Conservation (phyloP, 2,113 vertebrate genomes). For the Tupaia tana region DNA sequence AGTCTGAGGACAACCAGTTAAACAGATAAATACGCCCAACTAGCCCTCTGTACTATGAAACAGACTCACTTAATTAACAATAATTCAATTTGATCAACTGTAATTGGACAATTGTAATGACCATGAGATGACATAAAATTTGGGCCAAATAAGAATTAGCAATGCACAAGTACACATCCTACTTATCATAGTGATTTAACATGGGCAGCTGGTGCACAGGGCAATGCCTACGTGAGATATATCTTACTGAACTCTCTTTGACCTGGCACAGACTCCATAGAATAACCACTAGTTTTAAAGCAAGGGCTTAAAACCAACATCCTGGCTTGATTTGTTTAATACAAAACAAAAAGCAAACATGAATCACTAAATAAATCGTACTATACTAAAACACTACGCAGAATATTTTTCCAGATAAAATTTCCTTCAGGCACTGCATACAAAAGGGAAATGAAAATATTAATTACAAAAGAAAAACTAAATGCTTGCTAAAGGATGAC, state of each 20-base stretch:
- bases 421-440: conserved; percentile 77
- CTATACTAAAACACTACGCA: conserved; percentile 48
- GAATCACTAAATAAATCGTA: conserved; percentile 75
- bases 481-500: conserved; percentile 57
- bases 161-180: conserved; percentile 71
- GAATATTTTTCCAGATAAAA: conserved; percentile 71
- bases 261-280: conserved; percentile 68
- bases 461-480: conserved; percentile 80
- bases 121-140: conserved; percentile 74
- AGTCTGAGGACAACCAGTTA: neutral
- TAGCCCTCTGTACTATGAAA: conserved; percentile 57
- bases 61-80: conserved; percentile 78
- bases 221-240: conserved; percentile 53
- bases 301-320: conserved; percentile 74
- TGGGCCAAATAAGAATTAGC: conserved; percentile 80
- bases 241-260: conserved; percentile 77
- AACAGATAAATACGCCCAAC: conserved; percentile 58
- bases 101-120: conserved; percentile 81
- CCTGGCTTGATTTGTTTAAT: conserved; percentile 77
- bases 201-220: conserved; percentile 71
- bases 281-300: conserved; percentile 76
- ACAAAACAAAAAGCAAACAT: conserved; percentile 73
- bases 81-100: conserved; percentile 82
- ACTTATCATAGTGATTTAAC: conserved; percentile 80
- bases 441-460: conserved; percentile 83